phyloP scores from a whole-genome alignment of 2,797 vertebrate genomes.

The Sebastes itinus region DNA sequence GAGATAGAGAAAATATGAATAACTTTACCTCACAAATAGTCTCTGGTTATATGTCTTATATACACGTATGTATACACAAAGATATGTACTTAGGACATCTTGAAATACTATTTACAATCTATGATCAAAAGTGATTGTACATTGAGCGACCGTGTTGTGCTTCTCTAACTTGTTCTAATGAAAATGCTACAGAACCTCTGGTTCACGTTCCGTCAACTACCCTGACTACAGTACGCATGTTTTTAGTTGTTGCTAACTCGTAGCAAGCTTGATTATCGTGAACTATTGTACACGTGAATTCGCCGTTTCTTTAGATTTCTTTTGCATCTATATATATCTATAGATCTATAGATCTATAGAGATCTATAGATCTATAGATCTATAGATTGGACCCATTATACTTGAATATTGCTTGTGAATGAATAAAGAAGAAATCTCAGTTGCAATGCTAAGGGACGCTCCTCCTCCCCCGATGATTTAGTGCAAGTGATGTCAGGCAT shows the following conservation, averaged over 20 bases:
- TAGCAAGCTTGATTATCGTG: constrained; percentile 56
- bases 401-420: constrained; percentile 77
- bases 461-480: constrained; percentile 53
- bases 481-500: constrained; percentile 74
- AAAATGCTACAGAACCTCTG: constrained; percentile 73
- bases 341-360: no score
- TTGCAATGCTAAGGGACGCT: constrained; percentile 36
- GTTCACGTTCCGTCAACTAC: constrained; percentile 34
- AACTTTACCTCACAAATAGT: constrained; percentile 85
- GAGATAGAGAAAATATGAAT: constrained; percentile 85
- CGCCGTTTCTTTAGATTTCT: constrained; percentile 5
- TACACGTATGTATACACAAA: constrained; percentile 84
- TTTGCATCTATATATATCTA: neutral
- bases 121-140: constrained; percentile 80
- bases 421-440: constrained; percentile 59
- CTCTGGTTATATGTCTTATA: constrained; percentile 83
- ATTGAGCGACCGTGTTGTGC: constrained; percentile 77
- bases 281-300: constrained; percentile 33
- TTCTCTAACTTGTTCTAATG: constrained; percentile 77
- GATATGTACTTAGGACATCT: constrained; percentile 84
- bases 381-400: constrained; percentile 61
- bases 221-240: constrained; percentile 23
- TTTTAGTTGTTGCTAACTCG: constrained; percentile 21
- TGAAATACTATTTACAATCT: constrained; percentile 84
- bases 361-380: no score